phyloP scores from a whole-genome alignment of 2,113 vertebrate species.

The Alligator mississippiensis region DNA sequence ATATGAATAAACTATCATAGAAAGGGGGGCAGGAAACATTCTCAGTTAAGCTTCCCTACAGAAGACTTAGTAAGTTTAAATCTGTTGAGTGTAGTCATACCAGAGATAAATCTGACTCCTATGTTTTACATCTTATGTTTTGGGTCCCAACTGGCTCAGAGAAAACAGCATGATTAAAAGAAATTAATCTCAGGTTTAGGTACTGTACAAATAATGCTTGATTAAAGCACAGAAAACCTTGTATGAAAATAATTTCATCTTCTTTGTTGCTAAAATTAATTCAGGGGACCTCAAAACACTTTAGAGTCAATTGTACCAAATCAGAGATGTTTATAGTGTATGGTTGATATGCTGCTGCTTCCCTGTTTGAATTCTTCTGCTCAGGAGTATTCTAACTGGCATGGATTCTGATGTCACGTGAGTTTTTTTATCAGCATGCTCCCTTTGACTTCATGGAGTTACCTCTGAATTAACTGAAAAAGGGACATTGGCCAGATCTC shows the following conservation, averaged over 20 bases:
- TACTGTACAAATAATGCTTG: neutral
- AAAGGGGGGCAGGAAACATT: neutral
- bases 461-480: neutral
- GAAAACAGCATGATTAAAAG: neutral
- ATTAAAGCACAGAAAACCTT: neutral
- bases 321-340: neutral
- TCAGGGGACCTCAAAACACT: neutral
- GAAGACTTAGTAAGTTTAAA: neutral
- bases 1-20: neutral
- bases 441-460: neutral
- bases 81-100: neutral
- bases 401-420: neutral
- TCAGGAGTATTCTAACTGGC: neutral
- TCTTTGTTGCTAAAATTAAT: neutral
- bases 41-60: neutral
- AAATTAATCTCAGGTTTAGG: neutral
- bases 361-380: neutral
- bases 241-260: neutral
- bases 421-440: neutral
- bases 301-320: neutral
- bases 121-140: neutral
- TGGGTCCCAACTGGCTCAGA: neutral
- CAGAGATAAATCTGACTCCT: neutral
- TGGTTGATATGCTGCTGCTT: accelerated
- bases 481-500: too few species aligned